These are phyloP conservation scores for Fragum fragum DNA, from an alignment of 2,888 invertebrate genomes.

Conservation along the genomic window DNA sequence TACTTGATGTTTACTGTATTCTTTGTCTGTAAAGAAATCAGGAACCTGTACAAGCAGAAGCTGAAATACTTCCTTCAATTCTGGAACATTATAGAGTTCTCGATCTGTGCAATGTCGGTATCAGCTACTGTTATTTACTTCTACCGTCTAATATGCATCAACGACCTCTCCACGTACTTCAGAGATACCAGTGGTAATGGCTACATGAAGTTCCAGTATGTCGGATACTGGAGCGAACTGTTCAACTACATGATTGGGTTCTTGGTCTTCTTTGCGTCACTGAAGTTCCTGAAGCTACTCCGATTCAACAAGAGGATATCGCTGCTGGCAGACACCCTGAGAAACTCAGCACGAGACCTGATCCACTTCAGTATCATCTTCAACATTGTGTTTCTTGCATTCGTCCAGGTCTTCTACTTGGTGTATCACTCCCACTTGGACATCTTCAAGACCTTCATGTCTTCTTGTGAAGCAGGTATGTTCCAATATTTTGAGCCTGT, in stretches of 20 bases:
- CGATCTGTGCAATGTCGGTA: constrained; percentile 84
- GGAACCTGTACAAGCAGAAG: constrained; percentile 80
- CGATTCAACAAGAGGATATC: constrained; percentile 87
- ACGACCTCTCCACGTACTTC: constrained; percentile 86
- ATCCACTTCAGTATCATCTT: constrained; percentile 85
- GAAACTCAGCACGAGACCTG: constrained; percentile 80
- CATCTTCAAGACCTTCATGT: constrained; percentile 74
- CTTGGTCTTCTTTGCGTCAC: constrained; percentile 87
- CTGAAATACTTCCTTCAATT: constrained; percentile 83
- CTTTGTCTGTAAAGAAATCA: constrained; percentile 85
- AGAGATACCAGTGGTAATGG: constrained; percentile 85
- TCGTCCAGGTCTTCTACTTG: constrained; percentile 86
- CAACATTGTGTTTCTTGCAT: constrained; percentile 85
- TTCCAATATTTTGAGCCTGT: no score
- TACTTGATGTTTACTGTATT: constrained; percentile 83
- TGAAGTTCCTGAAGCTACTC: constrained; percentile 88
- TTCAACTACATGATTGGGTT: constrained; percentile 88
- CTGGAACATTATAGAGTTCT: constrained; percentile 84
- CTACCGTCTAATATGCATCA: constrained; percentile 82
- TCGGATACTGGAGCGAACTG: constrained; percentile 87
- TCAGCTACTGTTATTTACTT: constrained; percentile 83
- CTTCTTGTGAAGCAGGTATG: constrained; percentile 81
- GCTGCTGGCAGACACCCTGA: constrained; percentile 83
- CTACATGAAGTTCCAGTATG: constrained; percentile 87
- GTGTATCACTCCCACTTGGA: constrained; percentile 79